Evolutionary conservation across 2,797 vertebrate genomes (phyloP).

Genomic region (Carcharodon carcharias): DNA sequence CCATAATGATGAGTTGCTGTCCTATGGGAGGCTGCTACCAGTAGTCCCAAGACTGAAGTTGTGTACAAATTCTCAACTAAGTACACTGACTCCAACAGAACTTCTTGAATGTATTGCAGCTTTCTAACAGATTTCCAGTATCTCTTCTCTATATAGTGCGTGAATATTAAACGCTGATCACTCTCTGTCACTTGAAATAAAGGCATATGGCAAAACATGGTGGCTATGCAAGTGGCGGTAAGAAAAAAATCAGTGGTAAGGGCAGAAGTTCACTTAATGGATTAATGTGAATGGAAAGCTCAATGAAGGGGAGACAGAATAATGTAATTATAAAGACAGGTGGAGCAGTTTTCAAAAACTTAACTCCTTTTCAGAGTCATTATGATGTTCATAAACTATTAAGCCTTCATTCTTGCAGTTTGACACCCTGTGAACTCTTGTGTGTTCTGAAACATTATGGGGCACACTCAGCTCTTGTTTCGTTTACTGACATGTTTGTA

Average conservation of each 20-base stretch:
- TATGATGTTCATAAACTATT: conserved; percentile 19
- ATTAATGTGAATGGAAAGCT: conserved; percentile 22
- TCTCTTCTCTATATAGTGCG: conserved; percentile 21
- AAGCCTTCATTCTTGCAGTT: conserved; percentile 25
- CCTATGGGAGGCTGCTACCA: neutral
- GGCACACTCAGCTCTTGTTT: conserved; percentile 16
- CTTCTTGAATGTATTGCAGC: conserved; percentile 15
- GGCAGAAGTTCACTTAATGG: neutral
- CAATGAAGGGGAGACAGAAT: neutral
- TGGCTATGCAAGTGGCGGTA: conserved; percentile 32
- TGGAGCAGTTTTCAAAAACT: neutral
- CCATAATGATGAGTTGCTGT: neutral
- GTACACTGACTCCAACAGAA: conserved; percentile 7
- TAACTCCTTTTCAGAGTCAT: neutral
- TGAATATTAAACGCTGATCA: conserved; percentile 13
- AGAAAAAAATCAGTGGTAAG: conserved; percentile 9
- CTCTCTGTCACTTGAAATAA: conserved; percentile 34
- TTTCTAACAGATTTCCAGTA: conserved; percentile 34
- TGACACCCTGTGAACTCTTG: conserved; percentile 31
- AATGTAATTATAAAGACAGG: conserved; percentile 18
- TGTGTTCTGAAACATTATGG: neutral
- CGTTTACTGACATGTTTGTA: conserved; percentile 28
- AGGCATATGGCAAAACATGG: conserved; percentile 30
- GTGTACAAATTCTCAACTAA: conserved; percentile 17
- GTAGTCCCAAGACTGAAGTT: conserved; percentile 19